Conservation (phyloP, 2,888 invertebrate genomes). For the Trichopria drosophilae region DNA sequence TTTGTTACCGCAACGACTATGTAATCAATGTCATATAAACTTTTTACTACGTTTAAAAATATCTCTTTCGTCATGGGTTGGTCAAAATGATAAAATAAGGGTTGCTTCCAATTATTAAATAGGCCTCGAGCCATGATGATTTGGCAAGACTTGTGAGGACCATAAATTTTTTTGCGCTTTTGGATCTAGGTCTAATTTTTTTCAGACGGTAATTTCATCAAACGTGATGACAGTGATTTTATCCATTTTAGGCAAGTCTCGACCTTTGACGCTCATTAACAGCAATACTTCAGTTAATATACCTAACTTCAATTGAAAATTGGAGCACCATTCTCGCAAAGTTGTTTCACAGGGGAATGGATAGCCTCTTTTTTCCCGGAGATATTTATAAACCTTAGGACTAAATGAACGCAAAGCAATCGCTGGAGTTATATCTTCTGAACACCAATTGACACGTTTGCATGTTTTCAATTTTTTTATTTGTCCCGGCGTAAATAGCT, state of each 20-base stretch:
- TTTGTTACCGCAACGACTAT: conserved; percentile 37
- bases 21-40: conserved; percentile 32
- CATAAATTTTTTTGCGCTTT: conserved; percentile 34
- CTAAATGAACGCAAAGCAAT: too few relatives aligned
- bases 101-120: conserved; percentile 39
- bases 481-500: conserved; percentile 12
- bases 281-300: conserved; percentile 32
- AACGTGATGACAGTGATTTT: conserved; percentile 35
- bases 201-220: conserved; percentile 39
- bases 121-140: conserved; percentile 36
- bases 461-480: conserved; percentile 18
- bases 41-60: conserved; percentile 32
- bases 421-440: too few relatives aligned
- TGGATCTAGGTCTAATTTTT: conserved; percentile 36
- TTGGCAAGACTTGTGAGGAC: conserved; percentile 39
- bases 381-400: too few relatives aligned
- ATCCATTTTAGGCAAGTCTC: conserved; percentile 21
- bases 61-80: conserved; percentile 37
- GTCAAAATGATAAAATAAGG: conserved; percentile 41
- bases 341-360: too few relatives aligned
- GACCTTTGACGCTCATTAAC: conserved; percentile 31
- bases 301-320: conserved; percentile 32
- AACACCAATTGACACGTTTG: too few relatives aligned
- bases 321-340: conserved; percentile 30
- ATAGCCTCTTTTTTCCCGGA: too few relatives aligned